These are phyloP conservation scores for Cantharis rufa DNA, from an alignment of 2,888 invertebrate genomes.

Conservation along the genomic window DNA sequence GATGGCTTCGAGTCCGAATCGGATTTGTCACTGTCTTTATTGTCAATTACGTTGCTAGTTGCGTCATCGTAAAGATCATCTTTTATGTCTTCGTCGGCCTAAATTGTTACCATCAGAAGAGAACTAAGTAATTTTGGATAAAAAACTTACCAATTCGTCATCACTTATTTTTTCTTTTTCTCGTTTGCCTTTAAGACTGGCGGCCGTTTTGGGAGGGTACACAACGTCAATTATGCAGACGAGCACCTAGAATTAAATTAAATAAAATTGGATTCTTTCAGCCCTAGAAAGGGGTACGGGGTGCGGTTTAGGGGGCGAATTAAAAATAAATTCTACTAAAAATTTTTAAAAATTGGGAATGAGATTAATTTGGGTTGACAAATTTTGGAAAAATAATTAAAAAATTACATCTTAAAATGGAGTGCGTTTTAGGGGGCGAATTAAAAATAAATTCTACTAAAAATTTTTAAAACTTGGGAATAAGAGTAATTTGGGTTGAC, in stretches of 20 bases:
- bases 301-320: too few relatives aligned
- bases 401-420: too few relatives aligned
- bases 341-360: too few relatives aligned
- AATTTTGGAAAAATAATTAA: too few relatives aligned
- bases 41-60: slow-evolving; percentile 56
- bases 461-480: too few relatives aligned
- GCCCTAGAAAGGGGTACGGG: too few relatives aligned
- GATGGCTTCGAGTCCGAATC: slow-evolving; percentile 36
- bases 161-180: slow-evolving; percentile 49
- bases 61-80: slow-evolving; percentile 72
- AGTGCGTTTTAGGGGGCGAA: too few relatives aligned
- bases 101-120: slow-evolving; percentile 30
- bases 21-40: slow-evolving; percentile 44
- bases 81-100: slow-evolving; percentile 65
- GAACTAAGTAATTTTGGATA: slow-evolving; percentile 4
- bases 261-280: too few relatives aligned
- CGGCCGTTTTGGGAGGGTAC: slow-evolving; percentile 72
- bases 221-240: slow-evolving; percentile 87
- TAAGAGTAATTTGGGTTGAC: too few relatives aligned
- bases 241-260: slow-evolving; percentile 70
- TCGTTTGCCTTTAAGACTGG: slow-evolving; percentile 46
- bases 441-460: too few relatives aligned
- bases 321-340: too few relatives aligned
- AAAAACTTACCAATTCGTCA: slow-evolving; percentile 53
- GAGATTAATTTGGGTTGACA: too few relatives aligned